phyloP scores from a whole-genome alignment of 2,888 invertebrate genomes.

The Taenaris catops region DNA sequence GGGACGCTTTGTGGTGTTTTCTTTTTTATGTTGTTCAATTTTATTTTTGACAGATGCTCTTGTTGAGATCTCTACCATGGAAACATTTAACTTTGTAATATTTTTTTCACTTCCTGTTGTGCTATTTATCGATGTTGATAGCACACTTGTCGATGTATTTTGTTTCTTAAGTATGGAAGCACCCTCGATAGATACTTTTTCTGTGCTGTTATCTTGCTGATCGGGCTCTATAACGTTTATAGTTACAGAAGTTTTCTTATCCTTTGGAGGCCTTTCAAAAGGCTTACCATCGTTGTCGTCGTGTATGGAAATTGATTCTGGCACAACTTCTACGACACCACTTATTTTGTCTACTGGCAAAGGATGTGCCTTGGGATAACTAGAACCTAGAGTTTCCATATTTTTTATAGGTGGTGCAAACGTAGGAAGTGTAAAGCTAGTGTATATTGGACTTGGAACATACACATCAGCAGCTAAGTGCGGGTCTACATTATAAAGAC shows the following conservation, averaged over 20 bases:
- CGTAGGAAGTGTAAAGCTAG: constrained; percentile 84
- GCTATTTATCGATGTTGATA: constrained; percentile 24
- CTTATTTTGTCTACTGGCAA: constrained; percentile 84
- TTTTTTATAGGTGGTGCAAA: constrained; percentile 80
- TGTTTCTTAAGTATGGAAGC: constrained; percentile 68
- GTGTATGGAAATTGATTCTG: constrained; percentile 31
- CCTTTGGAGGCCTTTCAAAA: constrained; percentile 66
- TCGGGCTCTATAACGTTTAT: constrained; percentile 60
- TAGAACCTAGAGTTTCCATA: constrained; percentile 81
- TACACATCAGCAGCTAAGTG: constrained; percentile 55
- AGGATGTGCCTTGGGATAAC: constrained; percentile 82
- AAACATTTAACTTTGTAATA: constrained; percentile 26
- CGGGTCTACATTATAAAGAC: constrained; percentile 48
- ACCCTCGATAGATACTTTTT: constrained; percentile 62
- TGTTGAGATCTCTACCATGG: constrained; percentile 17
- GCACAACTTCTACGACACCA: constrained; percentile 52
- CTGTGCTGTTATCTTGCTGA: constrained; percentile 52
- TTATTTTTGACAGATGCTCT: constrained; percentile 13
- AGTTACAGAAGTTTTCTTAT: constrained; percentile 62
- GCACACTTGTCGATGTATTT: constrained; percentile 28
- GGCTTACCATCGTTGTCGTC: constrained; percentile 62
- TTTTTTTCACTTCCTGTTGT: constrained; percentile 21
- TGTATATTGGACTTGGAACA: constrained; percentile 77
- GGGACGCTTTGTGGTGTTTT: constrained; percentile 58
- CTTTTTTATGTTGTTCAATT: constrained; percentile 36